Base-by-base conservation (phyloP, 2,113 vertebrate genomes). In the Xenopus laevis region DNA sequence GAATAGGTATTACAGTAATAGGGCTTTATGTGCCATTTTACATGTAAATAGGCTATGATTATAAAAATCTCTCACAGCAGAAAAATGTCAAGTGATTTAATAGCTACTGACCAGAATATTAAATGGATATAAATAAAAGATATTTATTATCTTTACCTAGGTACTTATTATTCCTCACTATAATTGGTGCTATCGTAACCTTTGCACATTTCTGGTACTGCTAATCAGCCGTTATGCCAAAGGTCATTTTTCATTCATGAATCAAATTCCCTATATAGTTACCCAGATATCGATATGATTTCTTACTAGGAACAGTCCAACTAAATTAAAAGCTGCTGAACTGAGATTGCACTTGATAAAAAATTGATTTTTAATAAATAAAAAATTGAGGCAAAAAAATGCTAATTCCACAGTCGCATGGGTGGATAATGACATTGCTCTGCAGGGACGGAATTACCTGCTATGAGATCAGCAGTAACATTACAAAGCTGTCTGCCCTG, bases 401-500 rank as follows among this genome's bases (percentile, higher is more conserved):
- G 79, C 78, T 81, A 83, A 85, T 79, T 77, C 58, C 79, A 33
- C 80, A 85, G 80, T 71, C 80, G 71, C 79, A 68, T 79, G 67
- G 82, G 63, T 86, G 90, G 90, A 85, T 89, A 92, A 88, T 87
- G 85, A 83, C 83, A 83, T 81, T 82, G 83, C 71, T 74, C 86
- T 87, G 79, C 79, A 1, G 86, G 89, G 93, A 87, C 82, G 84
- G 84, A 84, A 88, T 86, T 90, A 89, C 87, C 84, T 88, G 84
- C 86, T 91, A 86, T 89, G 90, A 57, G 74, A 70, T 69, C 67
- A 64, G 47, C 74, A 23, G 74, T 45, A 77, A 70, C 74, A 95
- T 96, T 96, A 94, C 92, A 90, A 93, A 90, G 73, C 74, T 95
- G 95, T 97, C 93, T 94, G 88, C 89, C 92, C 89, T 94, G 93